Conservation (phyloP, 2,797 vertebrate genomes). For the Emys orbicularis region DNA sequence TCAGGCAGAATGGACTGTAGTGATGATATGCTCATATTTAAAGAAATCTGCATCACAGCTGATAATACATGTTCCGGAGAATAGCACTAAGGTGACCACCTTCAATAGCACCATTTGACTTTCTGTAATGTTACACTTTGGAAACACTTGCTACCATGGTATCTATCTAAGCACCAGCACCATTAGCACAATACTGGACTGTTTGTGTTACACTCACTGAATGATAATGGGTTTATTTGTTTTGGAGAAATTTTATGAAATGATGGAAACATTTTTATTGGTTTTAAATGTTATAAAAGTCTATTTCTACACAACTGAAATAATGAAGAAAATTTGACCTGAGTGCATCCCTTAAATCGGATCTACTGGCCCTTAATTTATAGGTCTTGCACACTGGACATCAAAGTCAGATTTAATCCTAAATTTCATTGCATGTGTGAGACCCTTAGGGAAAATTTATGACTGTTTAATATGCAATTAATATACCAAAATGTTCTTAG, state of each 20-base stretch:
- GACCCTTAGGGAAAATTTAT: neutral
- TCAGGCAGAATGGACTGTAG: neutral
- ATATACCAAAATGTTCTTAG: neutral
- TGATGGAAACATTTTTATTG: neutral
- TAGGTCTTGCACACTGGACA: neutral
- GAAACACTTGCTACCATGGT: neutral
- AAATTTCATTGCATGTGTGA: neutral
- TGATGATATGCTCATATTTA: neutral
- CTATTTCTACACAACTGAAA: neutral
- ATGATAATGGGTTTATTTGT: neutral
- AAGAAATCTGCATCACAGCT: neutral
- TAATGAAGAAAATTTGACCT: neutral
- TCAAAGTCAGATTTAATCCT: constrained; percentile 4
- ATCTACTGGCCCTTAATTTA: neutral
- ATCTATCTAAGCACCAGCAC: neutral
- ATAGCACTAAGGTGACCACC: neutral
- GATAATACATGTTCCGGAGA: neutral
- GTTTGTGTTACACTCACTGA: neutral
- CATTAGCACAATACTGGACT: neutral
- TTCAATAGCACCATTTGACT: neutral
- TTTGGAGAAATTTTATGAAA: neutral
- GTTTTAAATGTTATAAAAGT: neutral
- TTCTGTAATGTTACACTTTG: neutral
- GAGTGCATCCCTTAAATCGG: neutral
- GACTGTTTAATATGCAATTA: neutral